Base-by-base conservation (phyloP, 2,888 invertebrate species). In the Teleiodes luculella region DNA sequence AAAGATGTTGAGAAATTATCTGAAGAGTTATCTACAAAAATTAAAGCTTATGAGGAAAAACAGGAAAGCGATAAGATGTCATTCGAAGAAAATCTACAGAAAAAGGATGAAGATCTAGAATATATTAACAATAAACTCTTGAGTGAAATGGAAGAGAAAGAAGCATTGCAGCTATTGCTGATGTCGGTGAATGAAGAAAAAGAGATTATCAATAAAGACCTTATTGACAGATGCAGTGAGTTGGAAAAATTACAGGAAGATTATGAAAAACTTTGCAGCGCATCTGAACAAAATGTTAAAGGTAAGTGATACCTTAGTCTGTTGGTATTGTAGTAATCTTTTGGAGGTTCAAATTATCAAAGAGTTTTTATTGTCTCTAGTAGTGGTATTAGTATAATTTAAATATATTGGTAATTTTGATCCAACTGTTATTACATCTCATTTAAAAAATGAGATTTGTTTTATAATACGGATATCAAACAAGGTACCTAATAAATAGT, bases 171-270 rank as follows among this genome's bases (percentile, higher is more conserved):
- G 47, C 53, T 61, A 43, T 61, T 65, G 56, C 37, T 49, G 36
- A 37, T 13, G 14, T 16, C 33, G 0, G 16, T 74, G 11, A 58
- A 52, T 14, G 57, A 50, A 20, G 72, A 79, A 55, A 77, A 72
- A 41, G 43, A 59, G 2, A 57, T 59, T n/a, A 53, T 75, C 18
- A 59, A 66, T 43, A 61, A 64, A 39, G 64, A 66, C 10, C 47
- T 73, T 5, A 57, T 54, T 14, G 61, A 66, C 4, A 72, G 72
- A 58, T 55, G 53, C 31, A 59, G 67, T 37, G 64, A 65, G 45
- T 59, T 70, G 52, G 49, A 55, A 28, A 57, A 66, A 43, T 54
- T 80, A 31, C 66, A 67, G 45, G 55, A 55, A 16, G 66, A 70
- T 24, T 58, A 67, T 46, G 58, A 65, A 24, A 63, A 61, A 51